These are phyloP conservation scores for Drepana falcataria DNA, from an alignment of 2,888 invertebrate genomes.

Conservation along the genomic window DNA sequence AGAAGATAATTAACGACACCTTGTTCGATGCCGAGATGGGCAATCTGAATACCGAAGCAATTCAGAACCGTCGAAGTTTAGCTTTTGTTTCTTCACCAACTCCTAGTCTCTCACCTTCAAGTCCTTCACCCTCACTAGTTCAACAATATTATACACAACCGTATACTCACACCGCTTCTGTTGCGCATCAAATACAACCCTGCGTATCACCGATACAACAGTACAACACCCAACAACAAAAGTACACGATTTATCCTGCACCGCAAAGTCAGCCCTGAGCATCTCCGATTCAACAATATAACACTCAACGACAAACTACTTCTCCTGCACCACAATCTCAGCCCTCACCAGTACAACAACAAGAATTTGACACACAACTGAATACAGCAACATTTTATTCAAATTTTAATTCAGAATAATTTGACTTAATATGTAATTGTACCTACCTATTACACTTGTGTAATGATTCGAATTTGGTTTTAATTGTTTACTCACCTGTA, in stretches of 20 bases:
- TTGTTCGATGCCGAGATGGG: conserved; percentile 15
- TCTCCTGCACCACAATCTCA: conserved; percentile 6
- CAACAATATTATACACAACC: conserved; percentile 7
- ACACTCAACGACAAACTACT: conserved; percentile 5
- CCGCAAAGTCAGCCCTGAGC: conserved; percentile 4
- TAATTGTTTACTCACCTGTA: no score
- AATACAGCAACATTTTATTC: no score
- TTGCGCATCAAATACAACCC: conserved; percentile 5
- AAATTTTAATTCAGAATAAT: no score
- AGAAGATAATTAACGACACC: conserved; percentile 17
- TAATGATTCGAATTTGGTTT: no score
- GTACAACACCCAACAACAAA: conserved; percentile 5
- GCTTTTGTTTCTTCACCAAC: conserved; percentile 5
- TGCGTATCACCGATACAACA: conserved; percentile 5
- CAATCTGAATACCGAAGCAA: conserved; percentile 5
- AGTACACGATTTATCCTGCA: conserved; percentile 3
- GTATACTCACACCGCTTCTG: conserved; percentile 5
- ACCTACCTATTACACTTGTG: no score
- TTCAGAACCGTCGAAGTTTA: conserved; percentile 6
- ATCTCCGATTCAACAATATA: conserved; percentile 5
- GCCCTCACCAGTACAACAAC: no score
- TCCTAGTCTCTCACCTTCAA: conserved; percentile 6
- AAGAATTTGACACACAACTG: no score
- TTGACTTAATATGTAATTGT: no score
- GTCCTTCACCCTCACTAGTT: conserved; percentile 6